Percentiles rank a stretch among this genome's conserved stretches.
These are phyloP conservation scores for Symphodus melops DNA, from an alignment of 2,113 vertebrate genomes.

Conservation along the genomic window DNA sequence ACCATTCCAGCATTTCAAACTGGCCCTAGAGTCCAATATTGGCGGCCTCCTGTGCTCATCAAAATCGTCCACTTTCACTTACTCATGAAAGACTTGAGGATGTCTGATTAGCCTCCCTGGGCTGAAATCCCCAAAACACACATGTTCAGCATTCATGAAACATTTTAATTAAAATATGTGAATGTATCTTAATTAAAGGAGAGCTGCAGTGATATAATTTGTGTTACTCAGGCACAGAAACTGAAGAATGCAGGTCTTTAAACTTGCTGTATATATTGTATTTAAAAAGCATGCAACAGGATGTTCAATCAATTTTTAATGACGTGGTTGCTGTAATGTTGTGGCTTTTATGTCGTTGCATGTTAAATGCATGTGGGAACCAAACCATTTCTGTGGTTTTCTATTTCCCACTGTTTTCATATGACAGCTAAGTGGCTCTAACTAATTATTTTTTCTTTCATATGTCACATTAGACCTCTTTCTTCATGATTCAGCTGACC, in stretches of 20 bases:
- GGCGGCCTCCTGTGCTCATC: constrained; percentile 59
- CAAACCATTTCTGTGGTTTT: constrained; percentile 38
- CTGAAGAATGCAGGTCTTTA: constrained; percentile 33
- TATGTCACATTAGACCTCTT: constrained; percentile 36
- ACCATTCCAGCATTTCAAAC: constrained; percentile 65
- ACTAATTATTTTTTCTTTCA: constrained; percentile 26
- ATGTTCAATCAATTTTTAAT: constrained; percentile 11
- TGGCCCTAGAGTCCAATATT: constrained; percentile 56
- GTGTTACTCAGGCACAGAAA: constrained; percentile 42
- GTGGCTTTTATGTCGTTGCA: constrained; percentile 35
- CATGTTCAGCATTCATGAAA: constrained; percentile 45
- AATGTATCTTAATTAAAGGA: constrained; percentile 61
- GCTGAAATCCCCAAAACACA: constrained; percentile 36
- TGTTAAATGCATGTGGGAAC: constrained; percentile 50
- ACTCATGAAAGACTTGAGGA: constrained; percentile 62
- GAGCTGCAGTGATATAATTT: constrained; percentile 47
- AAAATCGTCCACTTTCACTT: constrained; percentile 63
- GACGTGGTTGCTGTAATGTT: constrained; percentile 30
- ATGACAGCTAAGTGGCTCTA: constrained; percentile 34
- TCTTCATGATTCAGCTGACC: constrained; percentile 43
- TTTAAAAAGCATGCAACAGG: constrained; percentile 33
- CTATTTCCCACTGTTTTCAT: constrained; percentile 29
- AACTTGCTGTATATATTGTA: constrained; percentile 19
- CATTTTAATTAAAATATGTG: constrained; percentile 64
- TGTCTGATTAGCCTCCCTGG: constrained; percentile 56